Conservation (phyloP, 2,888 invertebrate genomes). For the Coelogynopora nodosa region DNA sequence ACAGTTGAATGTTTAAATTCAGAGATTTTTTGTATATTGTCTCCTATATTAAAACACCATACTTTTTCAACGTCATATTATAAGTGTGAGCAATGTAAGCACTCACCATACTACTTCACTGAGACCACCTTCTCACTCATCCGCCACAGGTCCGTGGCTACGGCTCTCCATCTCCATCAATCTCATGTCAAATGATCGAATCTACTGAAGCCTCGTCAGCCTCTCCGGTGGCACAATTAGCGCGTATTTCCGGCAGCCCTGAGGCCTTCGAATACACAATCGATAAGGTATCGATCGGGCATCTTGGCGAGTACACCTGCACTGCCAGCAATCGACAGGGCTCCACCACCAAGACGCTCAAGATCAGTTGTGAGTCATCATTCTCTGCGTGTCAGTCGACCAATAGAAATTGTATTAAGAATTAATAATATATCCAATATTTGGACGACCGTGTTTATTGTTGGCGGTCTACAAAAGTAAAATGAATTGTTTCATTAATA, state of each 20-base stretch:
- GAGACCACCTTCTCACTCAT: too few relatives aligned
- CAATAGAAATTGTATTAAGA: too few relatives aligned
- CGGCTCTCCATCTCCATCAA: background rate
- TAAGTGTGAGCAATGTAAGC: too few relatives aligned
- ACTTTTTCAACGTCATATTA: too few relatives aligned
- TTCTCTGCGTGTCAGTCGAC: background rate
- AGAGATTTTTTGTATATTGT: too few relatives aligned
- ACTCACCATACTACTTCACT: too few relatives aligned
- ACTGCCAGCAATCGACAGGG: background rate
- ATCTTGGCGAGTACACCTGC: background rate
- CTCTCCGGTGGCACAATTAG: background rate
- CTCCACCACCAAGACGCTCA: background rate
- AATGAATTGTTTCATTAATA: too few relatives aligned
- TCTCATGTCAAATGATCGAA: background rate
- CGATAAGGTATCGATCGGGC: background rate
- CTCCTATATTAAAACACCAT: too few relatives aligned
- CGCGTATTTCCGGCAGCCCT: background rate
- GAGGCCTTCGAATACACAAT: background rate
- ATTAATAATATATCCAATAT: too few relatives aligned
- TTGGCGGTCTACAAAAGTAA: too few relatives aligned
- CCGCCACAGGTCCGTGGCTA: background rate
- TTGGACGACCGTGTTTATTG: too few relatives aligned
- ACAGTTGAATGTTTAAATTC: too few relatives aligned
- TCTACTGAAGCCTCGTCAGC: background rate
- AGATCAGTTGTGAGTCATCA: background rate